These are phyloP conservation scores for Clepsis dumicolana DNA, from an alignment of 2,888 invertebrate species.

Conservation along the genomic window DNA sequence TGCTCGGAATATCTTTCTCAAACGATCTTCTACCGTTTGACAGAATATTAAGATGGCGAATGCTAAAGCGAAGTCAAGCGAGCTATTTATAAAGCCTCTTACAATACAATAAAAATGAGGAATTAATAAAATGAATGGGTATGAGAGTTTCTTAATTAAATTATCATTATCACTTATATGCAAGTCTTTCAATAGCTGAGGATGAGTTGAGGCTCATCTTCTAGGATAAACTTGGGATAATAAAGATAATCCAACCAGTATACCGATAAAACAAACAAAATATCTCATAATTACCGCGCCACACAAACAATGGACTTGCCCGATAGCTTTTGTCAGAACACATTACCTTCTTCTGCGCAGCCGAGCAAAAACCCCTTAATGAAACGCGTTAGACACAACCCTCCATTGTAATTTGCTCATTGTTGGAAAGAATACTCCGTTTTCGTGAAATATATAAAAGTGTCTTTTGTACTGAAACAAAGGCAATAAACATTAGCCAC, in stretches of 20 bases:
- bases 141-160: too few relatives aligned
- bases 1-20: too few relatives aligned
- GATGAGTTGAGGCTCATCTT: too few relatives aligned
- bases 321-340: constrained; percentile 4
- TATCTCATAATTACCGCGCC: constrained; percentile 8
- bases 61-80: too few relatives aligned
- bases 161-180: too few relatives aligned
- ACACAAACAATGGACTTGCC: constrained; percentile 2
- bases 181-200: too few relatives aligned
- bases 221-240: too few relatives aligned
- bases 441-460: constrained; percentile 41
- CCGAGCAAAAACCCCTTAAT: constrained; percentile 17
- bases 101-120: too few relatives aligned
- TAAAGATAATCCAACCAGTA: not conserved
- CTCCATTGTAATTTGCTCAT: constrained; percentile 40
- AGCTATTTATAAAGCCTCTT: too few relatives aligned
- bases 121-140: too few relatives aligned
- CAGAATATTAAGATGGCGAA: too few relatives aligned
- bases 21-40: too few relatives aligned
- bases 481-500: constrained; percentile 39
- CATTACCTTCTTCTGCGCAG: constrained; percentile 15
- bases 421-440: constrained; percentile 38
- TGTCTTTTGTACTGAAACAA: constrained; percentile 40
- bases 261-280: not conserved
- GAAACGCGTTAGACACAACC: constrained; percentile 32